Base-by-base conservation (phyloP, 2,888 invertebrate species). In the Scaeva pyrastri region DNA sequence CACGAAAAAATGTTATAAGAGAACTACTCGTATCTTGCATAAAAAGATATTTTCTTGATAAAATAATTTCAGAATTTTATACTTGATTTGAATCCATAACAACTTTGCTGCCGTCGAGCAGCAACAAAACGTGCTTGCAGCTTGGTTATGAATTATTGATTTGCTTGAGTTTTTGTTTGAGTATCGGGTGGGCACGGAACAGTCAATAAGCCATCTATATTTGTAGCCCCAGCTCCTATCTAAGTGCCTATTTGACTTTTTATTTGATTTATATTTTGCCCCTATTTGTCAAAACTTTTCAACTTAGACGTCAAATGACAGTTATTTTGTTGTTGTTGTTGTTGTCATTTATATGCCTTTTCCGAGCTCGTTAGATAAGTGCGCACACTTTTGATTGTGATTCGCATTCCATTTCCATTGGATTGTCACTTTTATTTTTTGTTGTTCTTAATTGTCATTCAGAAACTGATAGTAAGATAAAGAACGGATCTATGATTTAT, bases 71-170 rank as follows among this genome's bases (percentile, higher is more conserved):
- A 80, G 60, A 41, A 56, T 45, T 68, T 31, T 21, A n/a, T 81
- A 85, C 85, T 85, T 70, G 85, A 76, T 73, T 85, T 85, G 85
- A 80, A 85, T 85, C 43, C 56, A 73, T 80, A 85, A 85, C 56
- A 73, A 85, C 72, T 62, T n/a, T 62, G 71, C 14, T 72, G 66
- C 14, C 68, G 66, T 58, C 71, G 58, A 56, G 36, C 36, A 26
- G n/a, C 5, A 19, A 31, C 31, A 10, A 7, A 56, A 31, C 39
- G 55, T 23, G 77, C 60, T n/a, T n/a, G n/a, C n/a, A n/a, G n/a
- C n/a, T 62, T 68, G 80, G 85, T 64, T 77, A 85, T 85, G 85
- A 85, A 85, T 85, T 85, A 85, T 85, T 76, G 68, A 85, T 85
- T 85, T 36, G 62, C 16, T 55, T 64, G 52, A 58, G 68, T 43